Evolutionary conservation across 30 jellyfish, hydroid and myxozoan species (phyloP).

Genomic region (Catostylus mosaicus): DNA sequence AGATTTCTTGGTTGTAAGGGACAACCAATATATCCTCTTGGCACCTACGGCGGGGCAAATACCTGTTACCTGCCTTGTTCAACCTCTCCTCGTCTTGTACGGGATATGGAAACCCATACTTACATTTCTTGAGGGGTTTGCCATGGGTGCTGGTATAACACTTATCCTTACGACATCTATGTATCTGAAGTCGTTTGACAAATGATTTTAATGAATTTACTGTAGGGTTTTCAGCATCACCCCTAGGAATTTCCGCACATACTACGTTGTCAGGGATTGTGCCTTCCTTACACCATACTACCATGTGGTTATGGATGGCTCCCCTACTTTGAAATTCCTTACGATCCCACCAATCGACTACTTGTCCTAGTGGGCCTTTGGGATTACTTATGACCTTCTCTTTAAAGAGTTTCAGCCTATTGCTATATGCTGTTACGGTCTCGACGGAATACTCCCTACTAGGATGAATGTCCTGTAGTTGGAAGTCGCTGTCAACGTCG

Average conservation of each 20-base stretch:
- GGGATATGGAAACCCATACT: neutral
- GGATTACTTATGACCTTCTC: too few relatives aligned
- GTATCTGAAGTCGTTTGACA: neutral
- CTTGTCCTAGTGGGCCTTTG: too few relatives aligned
- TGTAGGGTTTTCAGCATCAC: neutral
- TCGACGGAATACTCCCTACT: too few relatives aligned
- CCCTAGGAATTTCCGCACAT: slow-evolving; percentile 42
- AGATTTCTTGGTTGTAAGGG: neutral
- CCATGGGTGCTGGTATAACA: neutral
- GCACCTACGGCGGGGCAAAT: neutral
- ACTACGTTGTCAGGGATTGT: slow-evolving; percentile 38
- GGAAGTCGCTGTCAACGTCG: too few relatives aligned
- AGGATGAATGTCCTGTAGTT: too few relatives aligned
- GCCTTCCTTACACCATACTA: slow-evolving; percentile 33
- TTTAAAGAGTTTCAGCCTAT: too few relatives aligned
- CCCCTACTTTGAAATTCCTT: neutral
- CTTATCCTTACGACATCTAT: neutral
- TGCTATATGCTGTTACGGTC: too few relatives aligned
- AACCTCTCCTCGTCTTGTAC: neutral
- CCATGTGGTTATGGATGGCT: slow-evolving; percentile 51
- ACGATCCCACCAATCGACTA: neutral
- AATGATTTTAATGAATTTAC: neutral
- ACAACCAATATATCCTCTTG: neutral
- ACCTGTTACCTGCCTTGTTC: neutral
- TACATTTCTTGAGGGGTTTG: neutral